Evolutionary conservation across 2,888 invertebrate genomes (phyloP).

Genomic region (Meiosimyza decipiens): DNA sequence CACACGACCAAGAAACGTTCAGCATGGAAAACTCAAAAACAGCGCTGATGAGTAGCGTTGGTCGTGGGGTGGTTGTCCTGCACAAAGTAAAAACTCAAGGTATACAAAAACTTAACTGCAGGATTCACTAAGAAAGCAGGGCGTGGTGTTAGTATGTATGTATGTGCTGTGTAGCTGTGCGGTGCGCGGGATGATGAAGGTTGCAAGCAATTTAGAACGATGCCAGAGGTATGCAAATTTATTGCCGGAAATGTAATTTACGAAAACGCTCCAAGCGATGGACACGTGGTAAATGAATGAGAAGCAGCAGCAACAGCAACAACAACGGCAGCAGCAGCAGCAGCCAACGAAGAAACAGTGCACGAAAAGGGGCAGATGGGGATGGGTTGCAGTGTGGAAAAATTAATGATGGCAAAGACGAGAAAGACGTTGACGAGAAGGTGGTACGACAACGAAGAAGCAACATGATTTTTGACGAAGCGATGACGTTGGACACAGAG

Average conservation of each 20-base stretch:
- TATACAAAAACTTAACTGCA: no score
- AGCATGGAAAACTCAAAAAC: no score
- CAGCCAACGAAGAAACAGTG: conserved; percentile 26
- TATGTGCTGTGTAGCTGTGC: conserved; percentile 35
- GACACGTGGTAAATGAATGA: conserved; percentile 41
- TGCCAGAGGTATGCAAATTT: conserved; percentile 66
- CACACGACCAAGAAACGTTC: no score
- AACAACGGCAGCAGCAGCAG: conserved; percentile 19
- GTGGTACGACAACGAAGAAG: background rate
- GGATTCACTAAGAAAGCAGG: background rate
- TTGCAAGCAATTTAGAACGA: conserved; percentile 64
- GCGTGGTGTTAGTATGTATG: conserved; percentile 11
- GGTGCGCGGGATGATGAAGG: conserved; percentile 44
- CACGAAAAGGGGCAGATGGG: conserved; percentile 21
- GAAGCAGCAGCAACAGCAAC: conserved; percentile 25
- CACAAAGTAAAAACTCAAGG: no score
- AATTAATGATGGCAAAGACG: background rate
- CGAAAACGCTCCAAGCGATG: conserved; percentile 63
- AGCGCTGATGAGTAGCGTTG: no score
- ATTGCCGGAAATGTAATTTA: conserved; percentile 67
- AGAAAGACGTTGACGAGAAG: background rate
- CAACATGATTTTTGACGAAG: conserved; percentile 12
- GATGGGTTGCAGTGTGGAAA: conserved; percentile 5
- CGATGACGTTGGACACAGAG: background rate
- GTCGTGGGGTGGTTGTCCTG: no score